A percentile compares a stretch with the other conserved stretches of the same genome.
Conservation (phyloP, 2,888 invertebrate genomes). For the Chymomyza caudatula region DNA sequence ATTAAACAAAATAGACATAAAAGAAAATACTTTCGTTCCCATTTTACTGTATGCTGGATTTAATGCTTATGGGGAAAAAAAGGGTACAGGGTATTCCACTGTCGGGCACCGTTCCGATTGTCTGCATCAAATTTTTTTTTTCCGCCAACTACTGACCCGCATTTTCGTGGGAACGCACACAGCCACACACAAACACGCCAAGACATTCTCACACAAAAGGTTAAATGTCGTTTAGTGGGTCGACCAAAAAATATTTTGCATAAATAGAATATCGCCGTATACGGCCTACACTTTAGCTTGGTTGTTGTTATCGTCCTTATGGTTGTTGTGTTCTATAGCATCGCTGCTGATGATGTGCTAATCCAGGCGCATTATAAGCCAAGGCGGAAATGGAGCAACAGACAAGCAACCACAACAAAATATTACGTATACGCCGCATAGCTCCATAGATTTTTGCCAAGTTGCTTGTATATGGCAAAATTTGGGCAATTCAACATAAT, state of each 20-base stretch:
- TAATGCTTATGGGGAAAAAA: no score
- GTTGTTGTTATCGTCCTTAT: no score
- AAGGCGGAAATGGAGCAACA: constrained; percentile 16
- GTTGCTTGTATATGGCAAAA: not conserved
- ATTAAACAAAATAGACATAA: no score
- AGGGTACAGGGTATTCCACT: no score
- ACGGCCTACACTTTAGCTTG: not conserved
- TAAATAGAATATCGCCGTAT: constrained; percentile 34
- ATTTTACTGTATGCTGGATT: no score
- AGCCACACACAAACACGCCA: not conserved
- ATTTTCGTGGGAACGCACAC: not conserved
- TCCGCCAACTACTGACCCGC: not conserved
- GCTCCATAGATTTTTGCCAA: not conserved
- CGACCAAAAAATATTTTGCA: constrained; percentile 37
- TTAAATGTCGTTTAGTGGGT: not conserved
- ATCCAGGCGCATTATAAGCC: constrained; percentile 46
- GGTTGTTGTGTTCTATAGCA: not conserved
- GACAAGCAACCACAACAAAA: not conserved
- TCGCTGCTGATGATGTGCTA: constrained; percentile 56
- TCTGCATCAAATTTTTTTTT: not conserved
- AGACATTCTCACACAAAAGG: not conserved
- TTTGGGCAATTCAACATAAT: constrained; percentile 9
- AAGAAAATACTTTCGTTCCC: no score
- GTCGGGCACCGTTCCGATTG: no score
- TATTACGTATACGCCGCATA: not conserved